Evolutionary conservation across 2,888 invertebrate species (phyloP).

Genomic region (Harpalus rufipes): DNA sequence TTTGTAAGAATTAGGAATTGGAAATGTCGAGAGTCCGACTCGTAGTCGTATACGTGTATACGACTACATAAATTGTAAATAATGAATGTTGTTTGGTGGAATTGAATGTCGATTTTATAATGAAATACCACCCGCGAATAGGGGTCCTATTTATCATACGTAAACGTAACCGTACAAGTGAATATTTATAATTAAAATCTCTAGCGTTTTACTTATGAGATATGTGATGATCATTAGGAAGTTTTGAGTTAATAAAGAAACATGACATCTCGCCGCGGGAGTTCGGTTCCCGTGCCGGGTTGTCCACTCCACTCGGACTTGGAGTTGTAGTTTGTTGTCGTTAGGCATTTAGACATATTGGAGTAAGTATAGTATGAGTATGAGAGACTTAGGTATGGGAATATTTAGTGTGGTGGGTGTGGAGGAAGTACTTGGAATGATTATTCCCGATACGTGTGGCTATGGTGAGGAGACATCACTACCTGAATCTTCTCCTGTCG

Average conservation of each 20-base stretch:
- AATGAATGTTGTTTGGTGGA: conserved; percentile 54
- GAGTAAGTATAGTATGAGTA: neutral
- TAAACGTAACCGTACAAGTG: conserved; percentile 41
- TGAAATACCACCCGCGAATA: conserved; percentile 61
- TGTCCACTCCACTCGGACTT: neutral
- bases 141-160: conserved; percentile 58
- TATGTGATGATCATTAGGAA: conserved; percentile 64
- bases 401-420: conserved; percentile 52
- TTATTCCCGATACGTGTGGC: conserved; percentile 65
- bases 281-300: conserved; percentile 24
- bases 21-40: neutral
- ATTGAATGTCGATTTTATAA: conserved; percentile 59
- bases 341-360: no score
- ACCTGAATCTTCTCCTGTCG: conserved; percentile 53
- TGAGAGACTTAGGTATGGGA: conserved; percentile 12
- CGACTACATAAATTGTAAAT: conserved; percentile 52
- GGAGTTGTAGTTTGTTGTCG: conserved; percentile 6
- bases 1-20: conserved; percentile 42
- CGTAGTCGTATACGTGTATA: neutral
- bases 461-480: conserved; percentile 65
- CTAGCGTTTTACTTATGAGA: conserved; percentile 58
- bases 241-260: conserved; percentile 57
- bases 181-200: conserved; percentile 65
- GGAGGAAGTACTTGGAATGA: conserved; percentile 65
- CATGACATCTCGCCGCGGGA: conserved; percentile 38